A percentile compares a stretch with the other conserved stretches of the same genome.
Evolutionary conservation across 1,140 invertebrate genomes (phyloP).

Genomic region (Himalopsyche phryganea): DNA sequence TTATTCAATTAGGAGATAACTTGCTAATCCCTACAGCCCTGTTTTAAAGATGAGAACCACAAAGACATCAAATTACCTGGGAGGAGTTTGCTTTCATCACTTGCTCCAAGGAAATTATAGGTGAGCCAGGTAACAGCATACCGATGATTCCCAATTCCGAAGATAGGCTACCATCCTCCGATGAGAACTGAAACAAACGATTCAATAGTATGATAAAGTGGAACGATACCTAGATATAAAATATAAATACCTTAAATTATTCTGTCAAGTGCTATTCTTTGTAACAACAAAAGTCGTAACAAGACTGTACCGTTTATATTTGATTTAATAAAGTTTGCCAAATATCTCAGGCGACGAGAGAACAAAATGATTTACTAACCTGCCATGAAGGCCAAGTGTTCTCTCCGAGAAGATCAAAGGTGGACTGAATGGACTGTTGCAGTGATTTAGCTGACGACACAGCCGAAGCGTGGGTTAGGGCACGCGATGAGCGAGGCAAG

Average conservation of each 20-base stretch:
- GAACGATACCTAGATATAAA: no score
- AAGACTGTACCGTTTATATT: no score
- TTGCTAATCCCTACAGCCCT: no score
- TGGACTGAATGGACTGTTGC: constrained; percentile 31
- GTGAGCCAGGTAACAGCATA: constrained; percentile 69
- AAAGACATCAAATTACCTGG: no score
- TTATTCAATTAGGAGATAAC: no score
- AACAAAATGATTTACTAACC: constrained; percentile 39
- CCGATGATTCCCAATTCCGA: constrained; percentile 60
- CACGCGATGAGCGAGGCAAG: constrained; percentile 38
- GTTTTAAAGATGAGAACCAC: no score
- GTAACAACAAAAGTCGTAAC: no score
- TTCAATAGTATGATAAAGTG: no score
- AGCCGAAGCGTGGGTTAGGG: constrained; percentile 25
- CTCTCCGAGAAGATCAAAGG: constrained; percentile 36
- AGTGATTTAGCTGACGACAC: constrained; percentile 17
- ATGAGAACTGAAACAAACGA: constrained; percentile 18
- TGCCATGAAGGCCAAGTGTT: constrained; percentile 49
- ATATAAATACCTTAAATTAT: no score
- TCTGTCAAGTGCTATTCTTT: no score
- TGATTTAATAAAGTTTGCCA: no score
- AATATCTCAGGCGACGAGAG: no score
- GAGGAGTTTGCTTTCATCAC: constrained; percentile 17
- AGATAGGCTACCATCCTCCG: constrained; percentile 29
- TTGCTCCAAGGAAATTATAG: constrained; percentile 61